phyloP scores from a whole-genome alignment of 2,113 vertebrate genomes.

The Vanacampus margaritifer region DNA sequence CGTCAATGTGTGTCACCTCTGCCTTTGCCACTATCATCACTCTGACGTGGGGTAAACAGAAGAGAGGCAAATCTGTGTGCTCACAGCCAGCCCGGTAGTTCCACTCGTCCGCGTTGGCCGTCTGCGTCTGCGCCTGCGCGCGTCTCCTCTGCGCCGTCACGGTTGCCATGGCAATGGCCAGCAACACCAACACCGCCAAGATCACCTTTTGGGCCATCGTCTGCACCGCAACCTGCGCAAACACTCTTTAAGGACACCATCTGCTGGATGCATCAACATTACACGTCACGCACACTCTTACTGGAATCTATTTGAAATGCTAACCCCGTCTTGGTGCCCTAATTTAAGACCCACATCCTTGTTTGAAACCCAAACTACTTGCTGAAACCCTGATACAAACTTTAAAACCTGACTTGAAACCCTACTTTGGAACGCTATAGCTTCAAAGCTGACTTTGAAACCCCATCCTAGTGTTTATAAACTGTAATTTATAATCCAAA shows the following conservation, averaged over 20 bases:
- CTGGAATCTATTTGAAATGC: too few species aligned
- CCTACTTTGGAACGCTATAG: too few species aligned
- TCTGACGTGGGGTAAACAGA: constrained; percentile 38
- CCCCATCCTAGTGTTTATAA: too few species aligned
- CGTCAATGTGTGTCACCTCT: constrained; percentile 20
- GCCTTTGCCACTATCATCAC: constrained; percentile 29
- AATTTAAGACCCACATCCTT: too few species aligned
- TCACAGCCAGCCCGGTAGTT: constrained; percentile 76
- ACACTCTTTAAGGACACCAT: neutral
- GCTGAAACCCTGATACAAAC: too few species aligned
- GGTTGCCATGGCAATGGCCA: constrained; percentile 35
- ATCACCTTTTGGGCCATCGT: constrained; percentile 63
- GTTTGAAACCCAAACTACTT: too few species aligned
- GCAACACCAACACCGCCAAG: constrained; percentile 55
- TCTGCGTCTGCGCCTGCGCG: neutral
- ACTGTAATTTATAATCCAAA: too few species aligned
- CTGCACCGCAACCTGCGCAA: neutral
- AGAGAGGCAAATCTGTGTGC: constrained; percentile 38
- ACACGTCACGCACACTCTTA: neutral
- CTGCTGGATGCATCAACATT: neutral
- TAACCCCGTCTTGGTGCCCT: too few species aligned
- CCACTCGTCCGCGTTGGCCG: constrained; percentile 59
- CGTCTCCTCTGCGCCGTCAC: constrained; percentile 65
- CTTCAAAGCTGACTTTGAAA: too few species aligned
- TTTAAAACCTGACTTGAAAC: too few species aligned